These are phyloP conservation scores for Silurus aristotelis DNA, from an alignment of 2,797 vertebrate genomes.

Conservation along the genomic window DNA sequence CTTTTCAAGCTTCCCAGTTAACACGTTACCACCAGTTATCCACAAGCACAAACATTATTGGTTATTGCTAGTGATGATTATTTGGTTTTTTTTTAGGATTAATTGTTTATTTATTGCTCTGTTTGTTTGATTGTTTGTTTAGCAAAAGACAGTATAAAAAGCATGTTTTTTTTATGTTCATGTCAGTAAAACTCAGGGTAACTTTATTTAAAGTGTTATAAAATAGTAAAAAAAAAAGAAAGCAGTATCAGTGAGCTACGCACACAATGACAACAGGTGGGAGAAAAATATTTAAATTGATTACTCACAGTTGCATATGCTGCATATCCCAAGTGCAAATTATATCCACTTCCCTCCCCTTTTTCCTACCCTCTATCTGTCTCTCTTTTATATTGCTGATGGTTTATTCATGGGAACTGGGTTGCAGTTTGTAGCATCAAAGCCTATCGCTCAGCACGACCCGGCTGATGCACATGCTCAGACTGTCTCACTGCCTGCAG, in stretches of 20 bases:
- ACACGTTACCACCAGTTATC: too few species aligned
- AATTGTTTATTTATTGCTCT: too few species aligned
- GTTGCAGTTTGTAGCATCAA: constrained; percentile 55
- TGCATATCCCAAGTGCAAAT: background rate
- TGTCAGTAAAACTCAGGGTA: background rate
- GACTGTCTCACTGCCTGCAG: constrained; percentile 46
- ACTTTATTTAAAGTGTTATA: background rate
- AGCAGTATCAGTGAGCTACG: background rate
- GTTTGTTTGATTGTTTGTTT: background rate
- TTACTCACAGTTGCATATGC: background rate
- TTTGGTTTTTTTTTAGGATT: background rate
- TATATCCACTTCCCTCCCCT: constrained; percentile 42
- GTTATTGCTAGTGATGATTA: background rate
- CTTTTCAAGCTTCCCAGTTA: background rate
- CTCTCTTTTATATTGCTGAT: constrained; percentile 16
- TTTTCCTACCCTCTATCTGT: background rate
- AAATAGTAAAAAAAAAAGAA: background rate
- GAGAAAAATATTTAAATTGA: background rate
- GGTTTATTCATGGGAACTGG: constrained; percentile 58
- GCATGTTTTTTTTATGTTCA: background rate
- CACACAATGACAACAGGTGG: background rate
- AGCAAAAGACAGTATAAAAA: background rate
- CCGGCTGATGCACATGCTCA: constrained; percentile 45
- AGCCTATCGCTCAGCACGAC: constrained; percentile 45
- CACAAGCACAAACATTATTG: background rate